phyloP scores from a whole-genome alignment of 2,113 vertebrate species.

The Rhynchomys soricoides region DNA sequence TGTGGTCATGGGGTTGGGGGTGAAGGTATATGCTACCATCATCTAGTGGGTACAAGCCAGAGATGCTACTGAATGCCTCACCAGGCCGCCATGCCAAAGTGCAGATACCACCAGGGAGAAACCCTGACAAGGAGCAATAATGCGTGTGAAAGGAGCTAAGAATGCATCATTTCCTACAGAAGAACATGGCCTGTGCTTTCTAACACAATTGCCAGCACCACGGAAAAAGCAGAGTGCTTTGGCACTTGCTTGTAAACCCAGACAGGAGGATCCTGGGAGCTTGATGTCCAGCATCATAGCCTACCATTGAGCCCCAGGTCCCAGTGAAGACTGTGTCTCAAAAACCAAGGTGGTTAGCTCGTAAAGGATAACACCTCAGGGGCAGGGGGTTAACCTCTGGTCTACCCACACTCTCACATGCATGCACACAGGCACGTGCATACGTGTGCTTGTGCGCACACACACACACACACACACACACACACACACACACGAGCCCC shows the following conservation, averaged over 20 bases:
- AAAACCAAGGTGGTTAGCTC: no score
- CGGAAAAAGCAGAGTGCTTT: fast-evolving
- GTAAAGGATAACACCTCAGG: no score
- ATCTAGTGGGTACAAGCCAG: background rate
- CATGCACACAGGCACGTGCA: background rate
- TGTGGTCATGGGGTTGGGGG: background rate
- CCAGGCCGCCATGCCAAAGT: background rate
- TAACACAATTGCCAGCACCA: background rate
- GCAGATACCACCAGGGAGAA: background rate
- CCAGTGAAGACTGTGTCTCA: background rate
- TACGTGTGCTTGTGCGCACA: no score
- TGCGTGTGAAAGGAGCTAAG: fast-evolving
- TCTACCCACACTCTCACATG: background rate
- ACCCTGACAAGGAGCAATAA: background rate
- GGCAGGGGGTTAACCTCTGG: background rate
- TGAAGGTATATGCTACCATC: background rate
- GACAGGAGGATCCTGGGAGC: background rate
- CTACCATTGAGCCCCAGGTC: background rate
- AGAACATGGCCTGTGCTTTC: background rate
- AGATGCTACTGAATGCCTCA: background rate
- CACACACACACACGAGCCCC: no score
- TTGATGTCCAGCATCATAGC: no score
- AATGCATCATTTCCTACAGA: background rate
- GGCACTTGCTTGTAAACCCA: background rate
- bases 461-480: background rate